phyloP scores from a whole-genome alignment of 2,797 vertebrate genomes.

The Eulemur albifrons region DNA sequence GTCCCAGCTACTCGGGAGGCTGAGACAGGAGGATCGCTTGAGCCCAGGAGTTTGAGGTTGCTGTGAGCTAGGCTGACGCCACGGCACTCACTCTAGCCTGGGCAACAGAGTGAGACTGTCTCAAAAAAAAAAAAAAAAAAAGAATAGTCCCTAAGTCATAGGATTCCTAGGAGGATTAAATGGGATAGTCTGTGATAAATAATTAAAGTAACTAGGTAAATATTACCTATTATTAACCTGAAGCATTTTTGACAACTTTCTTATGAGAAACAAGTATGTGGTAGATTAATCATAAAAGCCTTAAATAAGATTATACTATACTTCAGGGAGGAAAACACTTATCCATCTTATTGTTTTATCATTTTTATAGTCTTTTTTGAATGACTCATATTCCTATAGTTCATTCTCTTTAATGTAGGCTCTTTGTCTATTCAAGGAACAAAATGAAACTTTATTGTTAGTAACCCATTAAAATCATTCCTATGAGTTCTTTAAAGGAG shows the following conservation, averaged over 20 bases:
- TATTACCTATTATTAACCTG: background rate
- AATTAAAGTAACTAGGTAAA: background rate
- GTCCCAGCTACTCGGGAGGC: no score
- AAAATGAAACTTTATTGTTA: background rate
- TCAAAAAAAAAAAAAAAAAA: background rate
- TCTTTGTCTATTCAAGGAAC: background rate
- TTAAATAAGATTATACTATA: background rate
- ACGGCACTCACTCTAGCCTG: no score
- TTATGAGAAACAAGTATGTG: background rate
- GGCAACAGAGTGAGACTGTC: no score
- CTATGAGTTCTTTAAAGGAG: background rate
- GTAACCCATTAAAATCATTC: background rate
- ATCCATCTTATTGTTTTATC: background rate
- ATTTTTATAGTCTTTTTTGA: background rate
- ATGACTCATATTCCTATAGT: background rate
- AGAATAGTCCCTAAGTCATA: background rate
- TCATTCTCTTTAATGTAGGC: background rate
- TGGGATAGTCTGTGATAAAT: background rate
- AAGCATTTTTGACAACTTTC: background rate
- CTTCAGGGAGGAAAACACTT: background rate
- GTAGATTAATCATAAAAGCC: background rate
- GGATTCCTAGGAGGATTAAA: background rate
- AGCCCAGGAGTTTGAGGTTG: no score
- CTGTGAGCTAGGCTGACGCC: no score
- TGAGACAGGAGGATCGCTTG: no score